These are phyloP conservation scores for Epirrhoe tristata DNA, from an alignment of 2,888 invertebrate species.

Conservation along the genomic window DNA sequence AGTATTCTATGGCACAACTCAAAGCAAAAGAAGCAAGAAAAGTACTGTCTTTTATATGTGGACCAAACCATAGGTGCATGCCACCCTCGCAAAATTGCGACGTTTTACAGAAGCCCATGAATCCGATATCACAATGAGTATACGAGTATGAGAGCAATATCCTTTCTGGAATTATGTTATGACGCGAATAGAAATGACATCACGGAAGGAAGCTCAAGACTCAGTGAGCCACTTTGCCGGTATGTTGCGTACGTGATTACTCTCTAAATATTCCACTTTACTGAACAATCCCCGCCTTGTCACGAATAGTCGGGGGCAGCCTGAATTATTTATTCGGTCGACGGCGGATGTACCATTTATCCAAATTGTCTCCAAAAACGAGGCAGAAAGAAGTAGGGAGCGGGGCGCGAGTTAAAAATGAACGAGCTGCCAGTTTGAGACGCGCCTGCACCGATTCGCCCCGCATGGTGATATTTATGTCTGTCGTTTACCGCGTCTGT, in stretches of 20 bases:
- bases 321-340: slow-evolving; percentile 78
- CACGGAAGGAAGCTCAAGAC: slow-evolving; percentile 50
- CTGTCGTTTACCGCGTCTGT: slow-evolving; percentile 53
- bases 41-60: not conserved
- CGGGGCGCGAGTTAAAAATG: slow-evolving; percentile 73
- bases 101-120: slow-evolving; percentile 9
- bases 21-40: not conserved
- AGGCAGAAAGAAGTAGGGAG: slow-evolving; percentile 26
- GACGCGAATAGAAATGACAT: slow-evolving; percentile 62
- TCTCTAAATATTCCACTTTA: slow-evolving; percentile 81
- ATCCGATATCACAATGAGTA: slow-evolving; percentile 7
- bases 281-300: slow-evolving; percentile 77
- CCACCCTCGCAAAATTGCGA: slow-evolving; percentile 1
- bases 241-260: slow-evolving; percentile 76
- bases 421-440: slow-evolving; percentile 68
- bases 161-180: slow-evolving; percentile 52
- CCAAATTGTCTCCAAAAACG: slow-evolving; percentile 69
- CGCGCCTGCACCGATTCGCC: slow-evolving; percentile 60
- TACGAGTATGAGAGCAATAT: slow-evolving; percentile 49
- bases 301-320: slow-evolving; percentile 69
- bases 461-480: slow-evolving; percentile 58
- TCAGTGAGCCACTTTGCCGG: slow-evolving; percentile 58
- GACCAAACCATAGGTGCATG: not conserved
- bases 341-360: slow-evolving; percentile 78
- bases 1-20: not conserved